phyloP scores from a whole-genome alignment of 2,888 invertebrate genomes.

The Zygogramma bicolorata region DNA sequence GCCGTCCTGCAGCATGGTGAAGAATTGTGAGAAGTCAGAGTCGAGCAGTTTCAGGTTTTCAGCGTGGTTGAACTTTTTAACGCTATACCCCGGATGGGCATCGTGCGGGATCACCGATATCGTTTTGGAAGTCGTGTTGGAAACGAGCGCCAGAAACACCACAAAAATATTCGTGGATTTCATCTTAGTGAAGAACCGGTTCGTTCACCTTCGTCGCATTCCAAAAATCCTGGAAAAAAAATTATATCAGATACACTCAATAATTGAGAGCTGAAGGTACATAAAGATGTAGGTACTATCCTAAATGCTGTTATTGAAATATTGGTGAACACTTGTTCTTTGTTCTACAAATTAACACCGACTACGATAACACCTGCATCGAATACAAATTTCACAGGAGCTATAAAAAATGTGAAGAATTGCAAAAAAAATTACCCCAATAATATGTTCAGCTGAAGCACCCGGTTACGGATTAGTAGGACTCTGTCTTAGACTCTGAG shows the following conservation, averaged over 20 bases:
- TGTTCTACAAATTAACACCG: too few species aligned
- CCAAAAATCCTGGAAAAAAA: conserved; percentile 30
- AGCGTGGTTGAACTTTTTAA: conserved; percentile 79
- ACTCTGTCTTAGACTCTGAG: too few species aligned
- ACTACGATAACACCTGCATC: too few species aligned
- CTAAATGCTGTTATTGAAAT: too few species aligned
- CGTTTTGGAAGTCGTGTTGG: conserved; percentile 28
- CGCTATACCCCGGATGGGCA: conserved; percentile 89
- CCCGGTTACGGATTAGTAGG: too few species aligned
- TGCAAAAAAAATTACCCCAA: too few species aligned
- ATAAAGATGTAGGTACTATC: too few species aligned
- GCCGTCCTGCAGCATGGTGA: conserved; percentile 88
- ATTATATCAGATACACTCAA: not conserved
- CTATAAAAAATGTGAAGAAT: too few species aligned
- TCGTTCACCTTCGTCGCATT: conserved; percentile 30
- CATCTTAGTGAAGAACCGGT: conserved; percentile 16
- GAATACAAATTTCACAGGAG: too few species aligned
- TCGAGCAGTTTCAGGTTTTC: conserved; percentile 77
- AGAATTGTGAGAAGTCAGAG: conserved; percentile 85
- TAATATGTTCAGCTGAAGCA: too few species aligned
- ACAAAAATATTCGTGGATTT: conserved; percentile 23
- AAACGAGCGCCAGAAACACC: conserved; percentile 22
- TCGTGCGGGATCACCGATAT: conserved; percentile 83
- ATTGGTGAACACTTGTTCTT: too few species aligned
- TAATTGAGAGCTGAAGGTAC: not conserved